These are phyloP conservation scores for Bubo bubo DNA, from an alignment of 2,113 vertebrate genomes.

Conservation along the genomic window DNA sequence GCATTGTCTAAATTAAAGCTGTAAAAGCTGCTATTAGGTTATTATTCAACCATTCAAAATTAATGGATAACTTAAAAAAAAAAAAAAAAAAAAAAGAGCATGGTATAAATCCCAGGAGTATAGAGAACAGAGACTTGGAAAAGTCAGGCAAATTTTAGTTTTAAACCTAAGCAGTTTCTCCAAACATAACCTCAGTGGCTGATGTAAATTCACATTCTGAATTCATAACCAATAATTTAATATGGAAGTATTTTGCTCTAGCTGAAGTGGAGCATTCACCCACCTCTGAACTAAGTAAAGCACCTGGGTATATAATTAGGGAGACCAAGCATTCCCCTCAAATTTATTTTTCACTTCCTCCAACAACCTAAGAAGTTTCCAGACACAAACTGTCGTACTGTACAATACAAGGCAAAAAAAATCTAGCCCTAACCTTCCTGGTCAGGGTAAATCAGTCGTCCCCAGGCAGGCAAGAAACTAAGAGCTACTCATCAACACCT, in stretches of 20 bases:
- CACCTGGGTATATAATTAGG: neutral
- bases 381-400: neutral
- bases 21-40: neutral
- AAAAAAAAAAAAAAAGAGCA: neutral
- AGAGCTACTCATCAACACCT: neutral
- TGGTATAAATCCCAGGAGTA: neutral
- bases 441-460: neutral
- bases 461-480: neutral
- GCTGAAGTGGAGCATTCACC: neutral
- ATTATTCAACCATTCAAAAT: neutral
- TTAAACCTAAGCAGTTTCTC: neutral
- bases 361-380: neutral
- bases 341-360: constrained; percentile 27
- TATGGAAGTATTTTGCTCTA: neutral
- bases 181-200: neutral
- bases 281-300: constrained; percentile 33
- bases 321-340: constrained; percentile 7
- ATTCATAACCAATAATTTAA: constrained; percentile 26
- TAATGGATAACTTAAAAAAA: neutral
- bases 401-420: neutral
- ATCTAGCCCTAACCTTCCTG: neutral
- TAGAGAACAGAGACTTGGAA: neutral
- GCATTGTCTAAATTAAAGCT: neutral
- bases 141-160: neutral
- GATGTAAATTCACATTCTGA: neutral